Percentiles rank a stretch among this genome's conserved stretches.
Conservation (phyloP, 2,888 invertebrate species). For the Himalopsyche japonica region DNA sequence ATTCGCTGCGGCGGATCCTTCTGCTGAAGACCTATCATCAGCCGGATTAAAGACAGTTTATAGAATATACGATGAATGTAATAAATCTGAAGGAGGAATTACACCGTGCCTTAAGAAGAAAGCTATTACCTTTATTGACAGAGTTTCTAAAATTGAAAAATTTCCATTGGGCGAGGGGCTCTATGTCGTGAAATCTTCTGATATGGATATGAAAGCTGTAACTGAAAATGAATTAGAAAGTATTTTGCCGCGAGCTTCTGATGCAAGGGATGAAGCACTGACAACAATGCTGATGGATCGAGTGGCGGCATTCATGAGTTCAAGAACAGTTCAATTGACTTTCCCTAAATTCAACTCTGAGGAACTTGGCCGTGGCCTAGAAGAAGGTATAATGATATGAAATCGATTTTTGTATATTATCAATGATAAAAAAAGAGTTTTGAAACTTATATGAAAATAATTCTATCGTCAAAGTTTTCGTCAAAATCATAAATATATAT, state of each 20-base stretch:
- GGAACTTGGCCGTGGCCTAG: slow-evolving; percentile 70
- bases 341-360: slow-evolving; percentile 72
- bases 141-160: slow-evolving; percentile 72
- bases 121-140: slow-evolving; percentile 77
- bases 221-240: slow-evolving; percentile 73
- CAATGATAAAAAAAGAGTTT: neutral
- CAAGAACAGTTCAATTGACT: slow-evolving; percentile 75
- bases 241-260: slow-evolving; percentile 66
- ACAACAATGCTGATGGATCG: slow-evolving; percentile 73
- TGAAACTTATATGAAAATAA: neutral
- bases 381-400: slow-evolving; percentile 66
- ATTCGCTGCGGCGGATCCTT: slow-evolving; percentile 42
- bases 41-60: slow-evolving; percentile 68
- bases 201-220: slow-evolving; percentile 53
- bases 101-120: slow-evolving; percentile 80
- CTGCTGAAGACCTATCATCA: slow-evolving; percentile 50
- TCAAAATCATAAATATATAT: too few relatives aligned
- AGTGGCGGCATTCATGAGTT: slow-evolving; percentile 71
- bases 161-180: slow-evolving; percentile 67
- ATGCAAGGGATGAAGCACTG: slow-evolving; percentile 69
- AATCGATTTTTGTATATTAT: too few relatives aligned
- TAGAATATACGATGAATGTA: slow-evolving; percentile 79
- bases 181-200: slow-evolving; percentile 63
- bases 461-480: neutral
- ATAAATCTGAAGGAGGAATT: slow-evolving; percentile 67